Conservation (phyloP, 2,113 vertebrate genomes). For the Stegastes partitus region DNA sequence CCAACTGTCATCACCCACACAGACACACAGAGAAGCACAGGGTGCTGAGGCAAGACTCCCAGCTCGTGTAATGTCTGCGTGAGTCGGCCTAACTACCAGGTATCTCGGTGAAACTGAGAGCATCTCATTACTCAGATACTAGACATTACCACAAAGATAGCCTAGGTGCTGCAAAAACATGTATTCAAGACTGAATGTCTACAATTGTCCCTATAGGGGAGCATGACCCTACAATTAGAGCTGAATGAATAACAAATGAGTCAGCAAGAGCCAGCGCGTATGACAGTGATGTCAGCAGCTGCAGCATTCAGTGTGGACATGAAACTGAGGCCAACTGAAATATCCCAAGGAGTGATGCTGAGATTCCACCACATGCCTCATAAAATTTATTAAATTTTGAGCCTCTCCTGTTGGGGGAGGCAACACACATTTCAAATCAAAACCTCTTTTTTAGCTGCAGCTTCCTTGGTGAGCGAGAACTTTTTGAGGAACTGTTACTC, state of each 20-base stretch:
- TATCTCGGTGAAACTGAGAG: constrained; percentile 43
- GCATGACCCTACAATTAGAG: constrained; percentile 25
- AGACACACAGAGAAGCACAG: neutral
- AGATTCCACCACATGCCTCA: no score
- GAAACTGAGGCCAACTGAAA: neutral
- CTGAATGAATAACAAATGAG: constrained; percentile 48
- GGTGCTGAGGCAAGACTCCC: neutral
- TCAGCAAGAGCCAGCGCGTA: constrained; percentile 11
- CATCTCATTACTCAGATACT: constrained; percentile 39
- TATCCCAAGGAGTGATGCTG: no score
- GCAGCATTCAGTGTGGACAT: neutral
- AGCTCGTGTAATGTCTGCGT: constrained; percentile 4
- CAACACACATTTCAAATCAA: no score
- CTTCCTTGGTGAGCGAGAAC: no score
- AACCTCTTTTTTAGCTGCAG: no score
- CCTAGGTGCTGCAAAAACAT: constrained; percentile 34
- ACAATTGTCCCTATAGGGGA: neutral
- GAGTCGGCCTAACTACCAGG: constrained; percentile 42
- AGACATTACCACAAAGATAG: constrained; percentile 28
- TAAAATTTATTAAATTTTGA: no score
- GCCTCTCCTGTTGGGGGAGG: no score
- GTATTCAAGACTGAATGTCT: constrained; percentile 44
- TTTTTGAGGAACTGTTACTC: no score
- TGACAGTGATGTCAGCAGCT: constrained; percentile 12
- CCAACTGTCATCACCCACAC: neutral